Evolutionary conservation across 2,888 invertebrate genomes (phyloP), one percentile per base, ranked within the genome.

Genomic region (Rosalia funebris): DNA sequence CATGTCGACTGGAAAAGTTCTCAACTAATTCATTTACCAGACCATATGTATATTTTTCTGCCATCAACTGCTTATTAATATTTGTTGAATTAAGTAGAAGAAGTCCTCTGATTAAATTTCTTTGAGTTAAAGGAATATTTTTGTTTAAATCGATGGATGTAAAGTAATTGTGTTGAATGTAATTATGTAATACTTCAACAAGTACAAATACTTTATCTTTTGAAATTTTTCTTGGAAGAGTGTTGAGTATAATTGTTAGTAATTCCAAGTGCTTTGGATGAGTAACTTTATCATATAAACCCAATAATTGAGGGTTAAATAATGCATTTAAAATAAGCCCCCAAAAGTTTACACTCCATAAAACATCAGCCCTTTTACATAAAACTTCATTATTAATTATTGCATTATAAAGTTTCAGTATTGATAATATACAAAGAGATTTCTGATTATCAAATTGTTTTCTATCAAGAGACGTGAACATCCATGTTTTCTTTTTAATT

Each of bases 101-200:
- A 37, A 77, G 61, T 4, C 79, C 78, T 62, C 72, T 74, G 11
- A 79, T 54, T 32, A 75, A 34, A 41, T 71, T 72, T 52, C 75
- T 65, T 59, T 79, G 73, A 32, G 70, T 68, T 2, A 71, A 56
- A 4, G 68, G 48, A 16, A 75, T 70, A 34, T 70, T 66, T 39
- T 37, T 61, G 20, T 71, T 71, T 10, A 77, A 64, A 60, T 71
- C 65, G 10, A 72, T 65, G 31, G 70, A 42, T 16, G 56, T 56
- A 15, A 62, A 48, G 34, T 62, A 64, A 12, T 60, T 68, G 25
- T 48, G 25, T 37, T 60, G 44, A 15, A 71, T 57, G 31, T 65
- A 68, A 46, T 57, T 41, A 2, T 56, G 48, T n/a, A 74, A 54
- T 16, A 44, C 11, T 20, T 62, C 36, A 3, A 41, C 44, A 12